These are phyloP conservation scores for Andrena bicolor DNA, from an alignment of 2,888 invertebrate genomes.

Conservation along the genomic window DNA sequence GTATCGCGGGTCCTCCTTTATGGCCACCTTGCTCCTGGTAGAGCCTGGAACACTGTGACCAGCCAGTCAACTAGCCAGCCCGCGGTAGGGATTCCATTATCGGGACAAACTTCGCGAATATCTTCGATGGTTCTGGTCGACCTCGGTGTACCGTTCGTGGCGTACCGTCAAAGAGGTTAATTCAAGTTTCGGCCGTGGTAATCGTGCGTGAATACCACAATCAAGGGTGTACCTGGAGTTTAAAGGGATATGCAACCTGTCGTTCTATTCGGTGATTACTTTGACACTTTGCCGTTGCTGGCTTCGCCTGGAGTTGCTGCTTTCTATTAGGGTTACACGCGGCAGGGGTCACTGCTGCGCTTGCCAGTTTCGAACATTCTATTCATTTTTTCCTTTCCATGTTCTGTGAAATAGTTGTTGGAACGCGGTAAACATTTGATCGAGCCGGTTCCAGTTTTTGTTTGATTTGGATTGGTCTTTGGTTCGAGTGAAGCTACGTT, in stretches of 20 bases:
- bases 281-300: conserved; percentile 47
- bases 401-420: background rate
- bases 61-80: conserved; percentile 32
- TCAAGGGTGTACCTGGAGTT: conserved; percentile 73
- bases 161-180: conserved; percentile 63
- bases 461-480: too few species aligned
- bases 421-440: background rate
- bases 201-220: conserved; percentile 79
- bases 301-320: background rate
- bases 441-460: background rate
- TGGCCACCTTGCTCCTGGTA: conserved; percentile 69
- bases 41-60: conserved; percentile 43
- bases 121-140: conserved; percentile 61
- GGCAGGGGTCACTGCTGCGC: conserved; percentile 2
- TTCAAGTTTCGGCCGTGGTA: conserved; percentile 72
- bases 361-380: conserved; percentile 13
- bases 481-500: too few species aligned
- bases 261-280: conserved; percentile 30
- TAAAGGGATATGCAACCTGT: conserved; percentile 56
- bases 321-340: background rate
- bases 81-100: conserved; percentile 76
- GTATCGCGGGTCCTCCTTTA: conserved; percentile 73
- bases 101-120: conserved; percentile 75
- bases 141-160: conserved; percentile 35
- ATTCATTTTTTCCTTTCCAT: conserved; percentile 18